Evolutionary conservation across 2,113 vertebrate genomes (phyloP), one percentile per base, ranked within the genome.

Genomic region (Arothron firmamentum): DNA sequence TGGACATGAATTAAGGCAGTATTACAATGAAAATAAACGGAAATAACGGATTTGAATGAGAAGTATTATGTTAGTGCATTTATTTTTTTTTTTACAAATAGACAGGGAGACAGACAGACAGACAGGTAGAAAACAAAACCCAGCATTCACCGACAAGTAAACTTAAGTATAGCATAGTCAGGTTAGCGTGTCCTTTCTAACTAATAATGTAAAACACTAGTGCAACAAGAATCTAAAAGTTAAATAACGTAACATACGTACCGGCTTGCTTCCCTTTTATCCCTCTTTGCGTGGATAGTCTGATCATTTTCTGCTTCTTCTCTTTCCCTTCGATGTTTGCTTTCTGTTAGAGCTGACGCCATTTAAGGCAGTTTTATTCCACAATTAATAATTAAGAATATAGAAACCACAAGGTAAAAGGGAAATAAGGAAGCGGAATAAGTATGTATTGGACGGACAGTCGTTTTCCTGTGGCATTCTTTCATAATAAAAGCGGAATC

Each of bases 401-500:
- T 12, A 38, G 4, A 7, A 28, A 28, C 25, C 34, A 38, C 34
- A 38, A 10, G 34, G 9, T 12, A 38, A 38, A 1, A 38, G 49
- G 9, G 6, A 13, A 0, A 7, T 1, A 17, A 49, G 0, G 31
- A 7, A 53, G 7, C 16, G 42, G n/a, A 1, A 13, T 16, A 16
- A 23, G 7, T 38, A 10, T 12, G 9, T 1, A 12, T 19, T 6
- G 13, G 0, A 11, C 42, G 13, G 13, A 21, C 19, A 5, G 12
- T 4, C 15, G 15, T 7, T 8, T 51, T 72, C 67, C 59, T 48
- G 6, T 0, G 4, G 8, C 12, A 8, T 0, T 10, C 63, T 25
- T 72, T 74, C 67, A 82, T 0, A 74, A 63, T 72, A 72, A 77
- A 72, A 64, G 58, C 25, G 0, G 0, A 0, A 14, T 7, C 25